These are phyloP conservation scores for Cinclus mexicanus DNA, from an alignment of 2,113 vertebrate species.

Conservation along the genomic window DNA sequence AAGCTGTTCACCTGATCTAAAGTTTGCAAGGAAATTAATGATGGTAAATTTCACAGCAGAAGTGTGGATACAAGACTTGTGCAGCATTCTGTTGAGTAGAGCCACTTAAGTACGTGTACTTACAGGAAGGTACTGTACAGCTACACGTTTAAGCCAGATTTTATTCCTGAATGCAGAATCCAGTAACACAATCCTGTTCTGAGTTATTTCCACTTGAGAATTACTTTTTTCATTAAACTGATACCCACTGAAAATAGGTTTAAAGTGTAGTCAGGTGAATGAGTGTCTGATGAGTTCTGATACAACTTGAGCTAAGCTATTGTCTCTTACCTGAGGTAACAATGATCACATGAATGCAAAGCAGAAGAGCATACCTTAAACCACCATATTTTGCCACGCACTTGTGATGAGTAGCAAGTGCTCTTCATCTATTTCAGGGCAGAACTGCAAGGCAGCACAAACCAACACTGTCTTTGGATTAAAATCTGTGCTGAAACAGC, in stretches of 20 bases:
- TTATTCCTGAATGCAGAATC: not conserved
- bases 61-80: not conserved
- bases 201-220: not conserved
- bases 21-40: not conserved
- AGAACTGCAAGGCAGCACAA: not conserved
- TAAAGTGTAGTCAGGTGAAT: not conserved
- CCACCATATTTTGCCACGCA: not conserved
- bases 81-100: not conserved
- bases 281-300: not conserved
- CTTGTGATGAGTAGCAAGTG: not conserved
- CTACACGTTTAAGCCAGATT: not conserved
- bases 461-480: not conserved
- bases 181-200: not conserved
- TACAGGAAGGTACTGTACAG: not conserved
- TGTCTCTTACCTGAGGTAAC: not conserved
- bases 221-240: not conserved
- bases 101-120: not conserved
- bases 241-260: not conserved
- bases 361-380: not conserved
- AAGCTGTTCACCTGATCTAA: accelerated
- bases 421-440: not conserved
- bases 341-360: not conserved
- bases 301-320: not conserved
- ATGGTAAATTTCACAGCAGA: not conserved
- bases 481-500: not conserved